Base-by-base conservation (phyloP, 2,888 invertebrate species). In the Tryphoninae sp. region DNA sequence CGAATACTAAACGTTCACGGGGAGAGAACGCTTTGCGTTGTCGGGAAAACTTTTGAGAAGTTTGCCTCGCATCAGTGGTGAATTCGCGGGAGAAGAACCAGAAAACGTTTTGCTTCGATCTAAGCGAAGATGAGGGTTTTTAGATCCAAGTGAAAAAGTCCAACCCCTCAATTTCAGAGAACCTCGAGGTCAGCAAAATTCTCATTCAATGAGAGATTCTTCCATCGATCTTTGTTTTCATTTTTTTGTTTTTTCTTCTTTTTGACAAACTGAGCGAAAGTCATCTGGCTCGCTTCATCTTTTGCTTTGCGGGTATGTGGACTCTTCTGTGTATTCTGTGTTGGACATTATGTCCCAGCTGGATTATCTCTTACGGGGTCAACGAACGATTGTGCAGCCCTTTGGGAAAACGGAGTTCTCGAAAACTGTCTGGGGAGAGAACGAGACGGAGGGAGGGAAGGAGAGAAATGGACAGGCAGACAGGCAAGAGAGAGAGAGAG, bases 341-440 rank as follows among this genome's bases (percentile, higher is more conserved):
- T 45, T 9, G 45, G 45, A 7, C 11, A 45, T 45, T 45, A 2
- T 45, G 45, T 26, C 26, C 26, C 53, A 68, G 68, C 53, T 40
- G 33, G 68, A 68, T 33, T 55, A 40, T 40, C 33, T 9, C 1
- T 26, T 13, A 55, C 53, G 40, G 19, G 68, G 53, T 68, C 55
- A 55, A 55, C 40, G 68, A 68, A 68, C 68, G 68, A 26, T 68
- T 68, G 68, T 45, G 11, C 59, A 72, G 45, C 11, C 22, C 33
- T 51, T 68, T 64, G 73, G 74, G 64, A 76, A 69, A 53, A 13
- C 11, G 13, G 59, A 76, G 64, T 51, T 59, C 81, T 65, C 69
- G 73, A 76, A 83, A 83, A 74, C 81, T 83, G 73, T 78, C 78
- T 83, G 73, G 51, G 53, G 73, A 53, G 81, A 69, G 73, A 83